phyloP scores from a whole-genome alignment of 1,140 invertebrate genomes.

The Drosophila varians region DNA sequence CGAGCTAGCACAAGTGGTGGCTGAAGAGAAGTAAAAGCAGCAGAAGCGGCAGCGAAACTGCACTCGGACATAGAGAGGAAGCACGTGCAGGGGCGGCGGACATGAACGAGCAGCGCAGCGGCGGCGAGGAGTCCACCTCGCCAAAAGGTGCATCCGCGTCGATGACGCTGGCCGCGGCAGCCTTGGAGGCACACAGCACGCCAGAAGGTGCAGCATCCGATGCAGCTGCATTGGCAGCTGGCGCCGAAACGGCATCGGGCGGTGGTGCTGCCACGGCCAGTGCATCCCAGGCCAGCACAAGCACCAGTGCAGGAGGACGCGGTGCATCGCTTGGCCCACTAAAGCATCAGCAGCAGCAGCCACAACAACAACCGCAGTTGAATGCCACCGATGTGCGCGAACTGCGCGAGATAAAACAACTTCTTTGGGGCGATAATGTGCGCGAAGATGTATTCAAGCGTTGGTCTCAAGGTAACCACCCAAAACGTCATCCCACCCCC shows the following conservation, averaged over 20 bases:
- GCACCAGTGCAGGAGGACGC: constrained; percentile 7
- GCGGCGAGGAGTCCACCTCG: constrained; percentile 62
- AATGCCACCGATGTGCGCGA: constrained; percentile 83
- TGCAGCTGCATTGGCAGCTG: constrained; percentile 1
- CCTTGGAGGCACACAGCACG: constrained; percentile 60
- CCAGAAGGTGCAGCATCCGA: not conserved
- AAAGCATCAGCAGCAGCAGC: constrained; percentile 28
- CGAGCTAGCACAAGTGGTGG: constrained; percentile 28
- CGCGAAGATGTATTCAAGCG: constrained; percentile 93
- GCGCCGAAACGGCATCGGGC: no score
- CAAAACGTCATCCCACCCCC: not conserved
- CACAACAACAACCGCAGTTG: constrained; percentile 14
- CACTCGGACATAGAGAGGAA: not conserved
- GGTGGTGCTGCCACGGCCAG: not conserved
- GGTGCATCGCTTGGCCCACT: constrained; percentile 2
- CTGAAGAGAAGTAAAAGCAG: no score
- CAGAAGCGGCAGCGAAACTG: not conserved
- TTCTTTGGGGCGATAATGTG: constrained; percentile 92
- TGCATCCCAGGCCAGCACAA: constrained; percentile 28
- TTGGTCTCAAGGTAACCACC: constrained; percentile 92
- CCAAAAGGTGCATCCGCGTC: constrained; percentile 62
- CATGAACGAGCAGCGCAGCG: constrained; percentile 43
- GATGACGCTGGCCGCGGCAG: constrained; percentile 69
- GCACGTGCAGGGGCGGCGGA: not conserved
- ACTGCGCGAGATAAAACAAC: constrained; percentile 87